phyloP scores from a whole-genome alignment of 2,888 invertebrate genomes.

The Eristalis tenax region DNA sequence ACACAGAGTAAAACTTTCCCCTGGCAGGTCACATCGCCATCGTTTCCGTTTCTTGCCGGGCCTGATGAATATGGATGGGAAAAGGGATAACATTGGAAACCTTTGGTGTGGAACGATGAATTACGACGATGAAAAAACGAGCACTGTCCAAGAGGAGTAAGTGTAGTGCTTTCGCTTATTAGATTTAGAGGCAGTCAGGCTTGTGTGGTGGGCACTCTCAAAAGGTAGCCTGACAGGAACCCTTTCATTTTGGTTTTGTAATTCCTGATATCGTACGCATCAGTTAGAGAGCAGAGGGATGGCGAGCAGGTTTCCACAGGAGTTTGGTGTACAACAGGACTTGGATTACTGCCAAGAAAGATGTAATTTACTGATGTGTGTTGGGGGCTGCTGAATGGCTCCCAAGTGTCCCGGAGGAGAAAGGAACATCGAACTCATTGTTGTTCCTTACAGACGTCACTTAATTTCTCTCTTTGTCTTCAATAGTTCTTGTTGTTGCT shows the following conservation, averaged over 20 bases:
- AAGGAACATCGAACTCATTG: background rate
- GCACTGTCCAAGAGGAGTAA: background rate
- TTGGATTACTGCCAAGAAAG: slow-evolving; percentile 52
- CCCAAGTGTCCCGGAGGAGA: slow-evolving; percentile 38
- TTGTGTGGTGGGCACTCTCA: slow-evolving; percentile 2
- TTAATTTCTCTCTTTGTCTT: background rate
- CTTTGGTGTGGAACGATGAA: slow-evolving; percentile 60
- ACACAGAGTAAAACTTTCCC: slow-evolving; percentile 30
- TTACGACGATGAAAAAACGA: slow-evolving; percentile 44
- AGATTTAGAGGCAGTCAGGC: slow-evolving; percentile 37
- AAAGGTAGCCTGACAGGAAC: slow-evolving; percentile 40
- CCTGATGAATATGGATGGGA: slow-evolving; percentile 54
- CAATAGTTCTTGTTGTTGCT: background rate
- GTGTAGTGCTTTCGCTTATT: slow-evolving; percentile 38
- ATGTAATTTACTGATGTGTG: slow-evolving; percentile 9
- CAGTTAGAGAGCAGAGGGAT: background rate
- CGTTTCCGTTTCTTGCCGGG: slow-evolving; percentile 6
- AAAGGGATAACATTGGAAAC: slow-evolving; percentile 52
- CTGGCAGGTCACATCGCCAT: slow-evolving; percentile 19
- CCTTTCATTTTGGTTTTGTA: slow-evolving; percentile 42
- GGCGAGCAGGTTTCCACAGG: background rate
- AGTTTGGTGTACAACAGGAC: background rate
- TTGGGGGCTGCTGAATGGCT: slow-evolving; percentile 41
- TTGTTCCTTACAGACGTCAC: background rate
- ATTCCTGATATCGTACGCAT: slow-evolving; percentile 30